Base-by-base conservation (phyloP, 2,113 vertebrate species). In the Tympanuchus pallidicinctus region DNA sequence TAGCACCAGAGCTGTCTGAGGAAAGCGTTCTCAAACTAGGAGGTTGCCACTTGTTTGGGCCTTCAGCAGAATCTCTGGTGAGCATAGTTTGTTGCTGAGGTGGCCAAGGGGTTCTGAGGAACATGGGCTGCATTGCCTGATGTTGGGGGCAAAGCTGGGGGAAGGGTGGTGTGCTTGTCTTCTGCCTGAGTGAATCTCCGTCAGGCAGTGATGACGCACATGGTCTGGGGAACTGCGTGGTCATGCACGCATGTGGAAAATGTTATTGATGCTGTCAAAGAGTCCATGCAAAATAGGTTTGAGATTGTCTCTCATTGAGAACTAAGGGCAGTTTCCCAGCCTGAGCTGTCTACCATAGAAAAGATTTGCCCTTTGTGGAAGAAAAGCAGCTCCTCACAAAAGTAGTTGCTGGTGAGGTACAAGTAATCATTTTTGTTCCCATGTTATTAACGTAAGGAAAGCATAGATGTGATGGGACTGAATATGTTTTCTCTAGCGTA, bases 121-220 rank as follows among this genome's bases (percentile, higher is more conserved):
- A 30, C 11, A 6, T 19, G 18, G 27, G 38, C 18, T 18, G 18
- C 5, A 19, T 20, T 13, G 57, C n/a, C 11, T 40, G 36, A 36
- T 25, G 25, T 19, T 38, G 25, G 64, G 17, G 22, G 73, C 15
- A 34, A 61, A 38, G 25, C 64, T 80, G 81, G 72, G 56, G 65
- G 12, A 2, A 5, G 57, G 18, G 15, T 42, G 11, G 57, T 85
- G 27, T 2, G 1, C 11, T 5, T 73, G 43, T 60, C 60, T 63
- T 88, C 34, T 2, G 1, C 86, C 65, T 48, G 0, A 0, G 45
- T 36, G 54, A 69, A 22, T 61, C 40, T 60, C 0, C 13, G 20
- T 42, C 40, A 32, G 0, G 0, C 28, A 34, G 1, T 8, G 36
- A 10, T 0, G n/a, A 25, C 7, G 24, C 40, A 19, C 0, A 0